Evolutionary conservation across 2,888 invertebrate genomes (phyloP), one percentile per base, ranked within the genome.

Genomic region (Polymixis lichenea): DNA sequence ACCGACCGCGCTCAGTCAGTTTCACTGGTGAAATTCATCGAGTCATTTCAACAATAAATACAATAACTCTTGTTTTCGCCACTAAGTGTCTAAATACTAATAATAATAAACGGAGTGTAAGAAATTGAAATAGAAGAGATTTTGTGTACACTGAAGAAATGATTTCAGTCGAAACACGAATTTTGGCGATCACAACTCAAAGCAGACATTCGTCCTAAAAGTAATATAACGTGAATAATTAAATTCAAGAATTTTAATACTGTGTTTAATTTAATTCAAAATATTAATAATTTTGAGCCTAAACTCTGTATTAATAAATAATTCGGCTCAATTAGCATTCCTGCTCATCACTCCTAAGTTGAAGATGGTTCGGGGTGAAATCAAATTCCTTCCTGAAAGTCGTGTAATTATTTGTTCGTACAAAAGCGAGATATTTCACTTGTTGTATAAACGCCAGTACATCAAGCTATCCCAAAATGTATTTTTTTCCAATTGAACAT

Each of bases 251-350:
- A 85, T 80, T 74, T 80, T 55, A 62, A 82, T 80, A 80, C 43
- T 58, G n/a, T 4, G 69, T 74, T 43, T 65, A 65, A 77, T 77
- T 80, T 60, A 66, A 72, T 84, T 74, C 28, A 58, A 64, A 75
- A 72, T 72, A 61, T 84, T 72, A 84, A 73, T 80, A 75, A 80
- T 28, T 60, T 71, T 53, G 62, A 67, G 49, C 0, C 28, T 60
- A 64, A 68, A 75, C 65, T 71, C 38, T 64, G 73, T 77, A 60
- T 72, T 71, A 75, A 75, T 82, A 78, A 80, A 85, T 83, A 76
- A 83, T 75, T 77, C 68, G 60, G 64, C 46, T 74, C 64, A 79
- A 77, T 86, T 85, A 77, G 86, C 87, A 86, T 85, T 85, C 83
- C 73, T 61, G 60, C 69, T 72, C 64, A 72, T 86, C 74, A 77